A percentile compares a stretch with the other conserved stretches of the same genome.
phyloP scores from a whole-genome alignment of 1,140 invertebrate genomes.

The Matsumurasca onukii region DNA sequence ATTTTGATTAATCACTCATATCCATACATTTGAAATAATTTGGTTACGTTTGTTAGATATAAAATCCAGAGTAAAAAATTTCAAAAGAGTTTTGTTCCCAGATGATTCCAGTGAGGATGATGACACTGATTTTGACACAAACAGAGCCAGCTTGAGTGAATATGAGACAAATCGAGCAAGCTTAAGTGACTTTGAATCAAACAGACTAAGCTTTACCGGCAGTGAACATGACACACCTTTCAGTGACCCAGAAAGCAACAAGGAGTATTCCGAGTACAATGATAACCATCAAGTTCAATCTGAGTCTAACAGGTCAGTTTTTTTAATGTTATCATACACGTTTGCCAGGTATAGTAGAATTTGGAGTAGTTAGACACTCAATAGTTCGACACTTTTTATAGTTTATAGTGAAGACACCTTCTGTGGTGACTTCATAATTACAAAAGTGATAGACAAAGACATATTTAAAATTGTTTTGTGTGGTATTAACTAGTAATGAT shows the following conservation, averaged over 20 bases:
- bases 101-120: conserved; percentile 14
- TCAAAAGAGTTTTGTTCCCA: too few relatives aligned
- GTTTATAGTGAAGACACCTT: too few relatives aligned
- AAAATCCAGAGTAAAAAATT: too few relatives aligned
- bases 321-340: background rate
- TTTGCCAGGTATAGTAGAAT: background rate
- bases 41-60: too few relatives aligned
- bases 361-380: background rate
- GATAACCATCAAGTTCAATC: conserved; percentile 7
- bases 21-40: too few relatives aligned
- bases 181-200: background rate
- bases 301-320: conserved; percentile 9
- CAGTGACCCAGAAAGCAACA: conserved; percentile 15
- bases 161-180: conserved; percentile 11
- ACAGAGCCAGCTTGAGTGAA: background rate
- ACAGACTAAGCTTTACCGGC: background rate
- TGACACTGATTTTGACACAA: background rate
- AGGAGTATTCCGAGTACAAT: background rate
- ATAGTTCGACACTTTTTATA: background rate
- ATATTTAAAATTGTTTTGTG: too few relatives aligned
- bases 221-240: conserved; percentile 13
- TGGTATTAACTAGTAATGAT: too few relatives aligned
- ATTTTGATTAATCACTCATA: too few relatives aligned
- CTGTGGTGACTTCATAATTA: too few relatives aligned
- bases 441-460: too few relatives aligned